Evolutionary conservation across 2,113 vertebrate species (phyloP).

Genomic region (Edolisoma coerulescens): DNA sequence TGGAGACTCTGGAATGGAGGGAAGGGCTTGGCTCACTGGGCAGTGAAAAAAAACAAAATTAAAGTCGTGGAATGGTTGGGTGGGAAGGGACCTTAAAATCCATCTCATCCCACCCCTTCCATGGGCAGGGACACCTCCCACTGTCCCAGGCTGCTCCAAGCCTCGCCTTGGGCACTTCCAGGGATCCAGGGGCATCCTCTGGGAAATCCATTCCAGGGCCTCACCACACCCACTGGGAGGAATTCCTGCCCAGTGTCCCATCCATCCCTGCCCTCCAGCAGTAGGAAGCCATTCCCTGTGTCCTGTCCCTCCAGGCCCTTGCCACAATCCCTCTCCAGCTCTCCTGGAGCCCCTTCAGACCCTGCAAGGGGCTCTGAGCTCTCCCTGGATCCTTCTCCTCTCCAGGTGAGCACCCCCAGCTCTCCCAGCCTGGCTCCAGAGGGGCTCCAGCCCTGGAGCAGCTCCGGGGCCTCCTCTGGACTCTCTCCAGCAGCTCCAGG

Average conservation of each 20-base stretch:
- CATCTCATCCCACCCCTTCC: neutral
- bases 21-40: neutral
- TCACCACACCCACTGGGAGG: rapidly evolving
- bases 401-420: neutral
- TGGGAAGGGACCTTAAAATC: neutral
- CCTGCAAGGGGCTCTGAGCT: rapidly evolving
- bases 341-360: neutral
- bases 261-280: neutral
- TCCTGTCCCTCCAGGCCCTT: neutral
- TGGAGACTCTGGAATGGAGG: neutral
- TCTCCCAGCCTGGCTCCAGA: neutral
- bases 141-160: neutral
- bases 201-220: neutral
- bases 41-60: neutral
- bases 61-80: neutral
- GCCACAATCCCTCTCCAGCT: neutral
- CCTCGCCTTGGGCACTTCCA: rapidly evolving
- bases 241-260: neutral
- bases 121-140: neutral
- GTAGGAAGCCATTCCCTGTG: neutral
- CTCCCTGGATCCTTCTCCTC: neutral
- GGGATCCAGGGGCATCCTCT: neutral
- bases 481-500: neutral
- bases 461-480: neutral
- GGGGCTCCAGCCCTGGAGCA: neutral